Percentiles rank a stretch among this genome's conserved stretches.
phyloP scores from a whole-genome alignment of 2,888 invertebrate species.

The Xestia xanthographa region DNA sequence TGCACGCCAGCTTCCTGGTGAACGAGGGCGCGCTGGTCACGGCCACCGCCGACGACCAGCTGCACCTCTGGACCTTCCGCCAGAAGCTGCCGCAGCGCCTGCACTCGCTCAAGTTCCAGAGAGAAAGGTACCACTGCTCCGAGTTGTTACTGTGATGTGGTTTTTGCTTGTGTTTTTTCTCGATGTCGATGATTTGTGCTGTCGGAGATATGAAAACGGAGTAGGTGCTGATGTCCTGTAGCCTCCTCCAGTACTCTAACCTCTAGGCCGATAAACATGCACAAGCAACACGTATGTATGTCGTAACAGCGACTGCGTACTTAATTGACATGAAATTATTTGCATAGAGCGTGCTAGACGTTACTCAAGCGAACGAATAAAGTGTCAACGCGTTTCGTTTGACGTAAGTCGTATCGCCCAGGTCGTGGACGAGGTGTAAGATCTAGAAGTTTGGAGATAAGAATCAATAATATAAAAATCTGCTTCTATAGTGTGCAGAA shows the following conservation, averaged over 20 bases:
- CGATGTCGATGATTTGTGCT: constrained; percentile 17
- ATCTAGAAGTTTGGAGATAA: not conserved
- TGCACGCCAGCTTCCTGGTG: constrained; percentile 97
- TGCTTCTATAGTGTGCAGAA: not conserved
- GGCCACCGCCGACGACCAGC: constrained; percentile 98
- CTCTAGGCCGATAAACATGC: not conserved
- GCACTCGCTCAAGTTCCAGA: constrained; percentile 99
- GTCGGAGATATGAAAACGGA: not conserved
- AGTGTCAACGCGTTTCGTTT: not conserved
- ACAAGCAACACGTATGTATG: not conserved
- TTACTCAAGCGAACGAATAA: not conserved
- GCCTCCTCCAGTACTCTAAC: not conserved
- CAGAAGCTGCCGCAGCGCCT: constrained; percentile 98
- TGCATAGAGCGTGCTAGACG: not conserved
- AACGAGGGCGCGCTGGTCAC: constrained; percentile 99
- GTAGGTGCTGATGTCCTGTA: not conserved
- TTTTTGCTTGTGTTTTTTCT: constrained; percentile 1
- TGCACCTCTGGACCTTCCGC: constrained; percentile 99
- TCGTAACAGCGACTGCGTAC: not conserved
- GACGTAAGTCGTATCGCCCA: not conserved
- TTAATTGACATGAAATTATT: not conserved
- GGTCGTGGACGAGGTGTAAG: not conserved
- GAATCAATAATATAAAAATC: not conserved
- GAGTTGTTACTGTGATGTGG: not conserved
- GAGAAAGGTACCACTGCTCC: constrained; percentile 93